Evolutionary conservation across 2,113 vertebrate genomes (phyloP).

Genomic region (Saccopteryx leptura): DNA sequence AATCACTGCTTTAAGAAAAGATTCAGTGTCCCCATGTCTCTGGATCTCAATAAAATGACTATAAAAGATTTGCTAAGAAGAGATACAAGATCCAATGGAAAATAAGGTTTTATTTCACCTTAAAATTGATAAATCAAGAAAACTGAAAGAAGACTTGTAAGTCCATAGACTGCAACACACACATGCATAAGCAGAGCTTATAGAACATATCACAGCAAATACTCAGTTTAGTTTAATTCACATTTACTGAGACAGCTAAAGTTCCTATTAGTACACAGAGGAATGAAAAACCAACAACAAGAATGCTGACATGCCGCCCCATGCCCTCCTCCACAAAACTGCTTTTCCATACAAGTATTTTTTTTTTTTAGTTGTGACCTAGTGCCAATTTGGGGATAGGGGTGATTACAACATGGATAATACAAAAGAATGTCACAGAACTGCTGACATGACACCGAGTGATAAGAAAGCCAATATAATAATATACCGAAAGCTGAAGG

Average conservation of each 20-base stretch:
- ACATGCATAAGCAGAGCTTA: conserved; percentile 9
- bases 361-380: neutral
- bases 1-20: neutral
- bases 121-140: conserved; percentile 19
- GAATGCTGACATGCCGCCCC: neutral
- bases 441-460: conserved; percentile 76
- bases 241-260: neutral
- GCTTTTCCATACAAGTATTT: conserved; percentile 4
- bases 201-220: neutral
- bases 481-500: conserved; percentile 74
- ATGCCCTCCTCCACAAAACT: neutral
- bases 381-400: conserved; percentile 42
- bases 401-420: conserved; percentile 65
- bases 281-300: conserved; percentile 53
- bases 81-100: neutral
- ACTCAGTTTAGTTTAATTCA: neutral
- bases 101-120: conserved; percentile 3
- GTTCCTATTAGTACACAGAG: neutral
- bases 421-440: conserved; percentile 75
- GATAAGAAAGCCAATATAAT: conserved; percentile 53
- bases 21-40: neutral
- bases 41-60: neutral
- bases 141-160: neutral
- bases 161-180: neutral
- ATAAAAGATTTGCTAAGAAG: conserved; percentile 17